phyloP scores from a whole-genome alignment of 2,888 invertebrate species.

The Nezara viridula region DNA sequence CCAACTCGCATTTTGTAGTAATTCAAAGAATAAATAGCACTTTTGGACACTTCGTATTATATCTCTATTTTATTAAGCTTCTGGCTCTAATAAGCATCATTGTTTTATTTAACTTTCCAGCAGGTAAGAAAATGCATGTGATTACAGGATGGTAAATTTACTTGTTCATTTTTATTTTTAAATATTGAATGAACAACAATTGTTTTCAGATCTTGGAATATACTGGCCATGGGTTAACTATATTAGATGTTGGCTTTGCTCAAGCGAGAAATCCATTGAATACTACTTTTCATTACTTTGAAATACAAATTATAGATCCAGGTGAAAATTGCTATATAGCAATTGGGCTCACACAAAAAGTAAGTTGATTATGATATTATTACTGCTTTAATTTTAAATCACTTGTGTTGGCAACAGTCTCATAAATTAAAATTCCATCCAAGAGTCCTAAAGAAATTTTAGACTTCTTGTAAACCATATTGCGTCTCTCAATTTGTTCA shows the following conservation, averaged over 20 bases:
- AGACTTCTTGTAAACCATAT: too few relatives aligned
- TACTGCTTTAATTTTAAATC: background rate
- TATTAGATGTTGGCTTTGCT: slow-evolving; percentile 72
- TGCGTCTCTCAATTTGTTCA: too few relatives aligned
- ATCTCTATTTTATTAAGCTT: background rate
- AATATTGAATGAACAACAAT: background rate
- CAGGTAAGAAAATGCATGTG: background rate
- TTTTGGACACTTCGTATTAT: too few relatives aligned
- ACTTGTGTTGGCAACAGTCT: background rate
- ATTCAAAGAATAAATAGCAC: too few relatives aligned
- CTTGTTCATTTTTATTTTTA: background rate
- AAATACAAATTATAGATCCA: slow-evolving; percentile 72
- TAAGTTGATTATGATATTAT: slow-evolving; percentile 63
- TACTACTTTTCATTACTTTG: slow-evolving; percentile 72
- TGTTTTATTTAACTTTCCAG: background rate
- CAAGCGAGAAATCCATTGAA: slow-evolving; percentile 71
- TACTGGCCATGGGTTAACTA: slow-evolving; percentile 71
- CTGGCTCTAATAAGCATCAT: background rate
- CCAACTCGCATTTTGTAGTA: too few relatives aligned
- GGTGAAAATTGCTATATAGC: slow-evolving; percentile 73
- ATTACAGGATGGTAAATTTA: background rate
- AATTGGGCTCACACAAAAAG: slow-evolving; percentile 72
- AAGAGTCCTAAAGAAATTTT: too few relatives aligned
- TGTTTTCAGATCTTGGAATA: slow-evolving; percentile 70
- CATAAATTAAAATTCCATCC: too few relatives aligned